Base-by-base conservation (phyloP, 2,113 vertebrate genomes). In the Laticauda colubrina region DNA sequence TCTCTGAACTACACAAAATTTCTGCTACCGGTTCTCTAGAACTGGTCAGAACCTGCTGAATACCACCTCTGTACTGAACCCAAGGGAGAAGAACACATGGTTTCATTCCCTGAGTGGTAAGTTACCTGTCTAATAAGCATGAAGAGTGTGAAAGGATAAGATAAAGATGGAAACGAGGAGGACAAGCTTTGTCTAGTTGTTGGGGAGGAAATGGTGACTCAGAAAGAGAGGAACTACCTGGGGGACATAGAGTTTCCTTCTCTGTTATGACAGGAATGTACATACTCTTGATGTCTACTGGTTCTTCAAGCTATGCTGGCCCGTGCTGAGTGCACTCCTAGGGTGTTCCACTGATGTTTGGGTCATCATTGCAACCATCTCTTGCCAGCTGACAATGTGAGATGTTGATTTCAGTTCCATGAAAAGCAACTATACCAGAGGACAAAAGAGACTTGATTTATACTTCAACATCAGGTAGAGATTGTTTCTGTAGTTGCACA, bases 261-360 rank as follows among this genome's bases (percentile, higher is more conserved):
- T 90, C 20, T 86, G 21, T 89, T 64, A 87, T 43, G 89, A 54
- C 15, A 64, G 81, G 89, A 93, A 93, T 93, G 88, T 34, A 14
- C 29, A 61, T 39, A 43, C 3, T 45, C 34, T 87, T 61, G 45
- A 20, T 61, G 85, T 85, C 39, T 54, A 14, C 89, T 64, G 14
- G 75, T 90, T 64, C 48, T 26, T 64, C 92, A 23, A 56, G 92
- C 89, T 90, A 54, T 53, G 88, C 91, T 64, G 43, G n/a, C 69
- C 34, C 51, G 7, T 55, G 29, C 56, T 24, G 59, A 24, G 91
- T 24, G 34, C 51, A 53, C 81, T 90, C 81, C 55, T 81, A 34
- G 87, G 55, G 29, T 85, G 88, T 57, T 59, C 48, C 88, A 26
- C 29, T 86, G 24, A 39, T 6, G 4, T 18, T 10, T 51, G 48